These are phyloP conservation scores for Melozone crissalis DNA, from an alignment of 2,113 vertebrate species.

Conservation along the genomic window DNA sequence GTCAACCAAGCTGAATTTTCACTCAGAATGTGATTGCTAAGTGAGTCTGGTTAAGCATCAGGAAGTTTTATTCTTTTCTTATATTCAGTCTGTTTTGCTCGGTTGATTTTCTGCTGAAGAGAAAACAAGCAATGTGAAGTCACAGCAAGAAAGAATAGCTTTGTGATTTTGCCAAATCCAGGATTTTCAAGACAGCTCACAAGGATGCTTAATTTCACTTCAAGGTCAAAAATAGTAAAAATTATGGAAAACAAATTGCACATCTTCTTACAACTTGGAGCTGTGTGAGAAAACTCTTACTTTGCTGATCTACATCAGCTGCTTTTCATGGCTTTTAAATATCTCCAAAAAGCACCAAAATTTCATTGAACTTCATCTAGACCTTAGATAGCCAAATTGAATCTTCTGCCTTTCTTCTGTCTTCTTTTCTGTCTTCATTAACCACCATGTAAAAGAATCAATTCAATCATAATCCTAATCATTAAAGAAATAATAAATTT, in stretches of 20 bases:
- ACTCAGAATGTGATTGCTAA: not conserved
- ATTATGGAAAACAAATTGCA: not conserved
- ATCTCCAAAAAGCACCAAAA: not conserved
- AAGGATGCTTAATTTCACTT: not conserved
- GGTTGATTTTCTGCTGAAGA: not conserved
- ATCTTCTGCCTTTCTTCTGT: not conserved
- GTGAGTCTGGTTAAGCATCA: not conserved
- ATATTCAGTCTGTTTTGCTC: not conserved
- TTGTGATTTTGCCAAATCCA: not conserved
- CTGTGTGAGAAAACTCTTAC: not conserved
- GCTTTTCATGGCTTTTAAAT: not conserved
- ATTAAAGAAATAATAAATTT: not conserved
- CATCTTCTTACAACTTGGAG: not conserved
- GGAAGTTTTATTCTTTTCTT: not conserved
- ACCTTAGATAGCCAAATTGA: not conserved
- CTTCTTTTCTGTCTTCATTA: not conserved
- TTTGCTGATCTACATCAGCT: not conserved
- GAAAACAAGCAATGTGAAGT: not conserved
- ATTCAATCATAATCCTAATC: not conserved
- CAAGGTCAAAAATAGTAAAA: not conserved
- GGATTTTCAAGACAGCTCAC: not conserved
- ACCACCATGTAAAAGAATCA: not conserved
- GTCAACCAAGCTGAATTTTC: not conserved
- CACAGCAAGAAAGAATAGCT: not conserved
- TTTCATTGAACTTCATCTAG: not conserved